These are phyloP conservation scores for Dolomedes plantarius DNA, from an alignment of 2,888 invertebrate species.

Conservation along the genomic window DNA sequence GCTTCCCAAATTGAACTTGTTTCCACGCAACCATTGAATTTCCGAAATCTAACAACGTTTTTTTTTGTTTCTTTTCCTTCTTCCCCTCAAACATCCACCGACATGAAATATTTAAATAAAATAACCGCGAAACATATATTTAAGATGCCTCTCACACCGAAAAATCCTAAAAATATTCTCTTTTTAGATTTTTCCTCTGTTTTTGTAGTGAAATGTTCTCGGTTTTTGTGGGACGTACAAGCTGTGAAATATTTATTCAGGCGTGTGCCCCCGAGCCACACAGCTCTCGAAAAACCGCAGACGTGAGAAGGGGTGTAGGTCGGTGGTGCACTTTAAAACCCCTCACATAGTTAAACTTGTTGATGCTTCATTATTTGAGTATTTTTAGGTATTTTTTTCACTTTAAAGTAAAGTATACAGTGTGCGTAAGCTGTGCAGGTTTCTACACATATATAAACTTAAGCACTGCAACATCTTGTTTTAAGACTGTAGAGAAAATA, in stretches of 20 bases:
- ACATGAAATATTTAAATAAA: conserved; percentile 16
- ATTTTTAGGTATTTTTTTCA: no score
- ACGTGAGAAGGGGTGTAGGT: no score
- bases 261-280: background rate
- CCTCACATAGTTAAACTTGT: no score
- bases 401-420: no score
- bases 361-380: no score
- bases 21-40: background rate
- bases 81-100: background rate
- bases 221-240: background rate
- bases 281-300: background rate
- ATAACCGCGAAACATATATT: background rate
- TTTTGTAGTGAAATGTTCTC: background rate
- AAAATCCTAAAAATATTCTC: background rate
- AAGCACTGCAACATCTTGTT: no score
- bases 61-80: background rate
- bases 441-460: no score
- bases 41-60: background rate
- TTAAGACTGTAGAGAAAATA: no score
- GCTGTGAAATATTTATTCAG: background rate
- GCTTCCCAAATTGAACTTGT: background rate
- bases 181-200: background rate
- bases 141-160: background rate
- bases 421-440: no score
- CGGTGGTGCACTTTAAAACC: no score